Evolutionary conservation across 2,113 vertebrate genomes (phyloP), one percentile per base, ranked within the genome.

Genomic region (Notiomystis cincta): DNA sequence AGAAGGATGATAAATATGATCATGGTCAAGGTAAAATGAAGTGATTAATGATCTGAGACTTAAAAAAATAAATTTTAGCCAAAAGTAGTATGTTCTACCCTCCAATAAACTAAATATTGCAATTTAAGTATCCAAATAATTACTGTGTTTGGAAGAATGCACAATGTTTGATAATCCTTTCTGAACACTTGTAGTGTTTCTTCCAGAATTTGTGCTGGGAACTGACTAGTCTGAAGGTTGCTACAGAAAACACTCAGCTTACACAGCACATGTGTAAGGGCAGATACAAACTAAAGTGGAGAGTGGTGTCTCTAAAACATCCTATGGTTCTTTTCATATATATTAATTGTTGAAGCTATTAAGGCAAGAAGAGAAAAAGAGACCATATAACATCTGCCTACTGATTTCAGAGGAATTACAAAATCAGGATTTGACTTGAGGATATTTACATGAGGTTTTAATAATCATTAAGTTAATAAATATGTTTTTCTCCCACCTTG

Each of bases 111-210:
- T 95, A 94, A 94, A 83, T 40, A 88, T 93, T 96, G 70, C 62
- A 82, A 72, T 94, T 98, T 95, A 91, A 95, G 33, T 94, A 91
- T 92, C 90, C 92, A 81, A 95, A 94, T 90, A 97, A 97, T 97
- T 97, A 80, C 66, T 88, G 48, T 76, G 69, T 93, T 97, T 96
- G 77, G 92, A 89, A 89, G 81, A 93, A 92, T 78, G 77, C 13
- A 31, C 17, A 72, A 23, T 10, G 6, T 65, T 95, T 71, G 31
- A 90, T 93, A 97, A 97, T 92, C 47, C 56, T 97, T 78, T 70
- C 86, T 95, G 87, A 97, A 96, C 94, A 96, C 94, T 80, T 84
- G 37, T 50, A 85, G 37, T 62, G 37, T 73, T 98, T 90, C 64
- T 91, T 73, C 47, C 48, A 19, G 27, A 88, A 90, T 91, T 90